phyloP scores from a whole-genome alignment of 2,113 vertebrate genomes.

The Propithecus coquereli region DNA sequence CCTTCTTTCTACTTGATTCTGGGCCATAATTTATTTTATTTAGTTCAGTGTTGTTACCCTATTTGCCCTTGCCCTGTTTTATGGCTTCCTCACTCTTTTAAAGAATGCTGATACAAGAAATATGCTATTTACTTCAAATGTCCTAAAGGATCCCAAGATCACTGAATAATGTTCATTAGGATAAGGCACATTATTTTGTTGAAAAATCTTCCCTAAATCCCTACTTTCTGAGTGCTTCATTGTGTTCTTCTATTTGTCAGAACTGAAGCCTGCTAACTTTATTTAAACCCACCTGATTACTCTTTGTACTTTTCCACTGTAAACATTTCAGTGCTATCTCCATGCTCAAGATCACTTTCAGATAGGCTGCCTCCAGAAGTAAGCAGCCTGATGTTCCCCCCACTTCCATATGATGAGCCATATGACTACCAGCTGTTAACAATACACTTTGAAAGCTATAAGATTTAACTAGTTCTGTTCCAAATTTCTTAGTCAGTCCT shows the following conservation, averaged over 20 bases:
- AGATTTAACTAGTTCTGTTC: neutral
- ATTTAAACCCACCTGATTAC: neutral
- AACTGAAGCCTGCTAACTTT: neutral
- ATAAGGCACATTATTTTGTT: neutral
- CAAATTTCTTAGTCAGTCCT: neutral
- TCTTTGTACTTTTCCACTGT: neutral
- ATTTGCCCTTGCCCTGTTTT: constrained; percentile 46
- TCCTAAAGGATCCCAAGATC: neutral
- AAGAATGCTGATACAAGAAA: constrained; percentile 9
- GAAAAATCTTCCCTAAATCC: constrained; percentile 13
- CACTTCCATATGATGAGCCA: neutral
- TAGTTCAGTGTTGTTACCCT: constrained; percentile 41
- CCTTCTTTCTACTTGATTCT: neutral
- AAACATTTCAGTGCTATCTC: neutral
- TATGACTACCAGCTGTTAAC: neutral
- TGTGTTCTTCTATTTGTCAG: neutral
- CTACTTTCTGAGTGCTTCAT: neutral
- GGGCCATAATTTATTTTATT: constrained; percentile 56
- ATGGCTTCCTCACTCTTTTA: constrained; percentile 43
- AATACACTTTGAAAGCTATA: neutral
- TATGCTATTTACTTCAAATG: neutral
- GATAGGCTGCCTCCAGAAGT: neutral
- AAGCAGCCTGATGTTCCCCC: neutral
- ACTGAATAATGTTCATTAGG: neutral
- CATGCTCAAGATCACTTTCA: neutral